A percentile compares a stretch with the other conserved stretches of the same genome.
These are phyloP conservation scores for Fragum fragum DNA, from an alignment of 2,888 invertebrate genomes.

Conservation along the genomic window DNA sequence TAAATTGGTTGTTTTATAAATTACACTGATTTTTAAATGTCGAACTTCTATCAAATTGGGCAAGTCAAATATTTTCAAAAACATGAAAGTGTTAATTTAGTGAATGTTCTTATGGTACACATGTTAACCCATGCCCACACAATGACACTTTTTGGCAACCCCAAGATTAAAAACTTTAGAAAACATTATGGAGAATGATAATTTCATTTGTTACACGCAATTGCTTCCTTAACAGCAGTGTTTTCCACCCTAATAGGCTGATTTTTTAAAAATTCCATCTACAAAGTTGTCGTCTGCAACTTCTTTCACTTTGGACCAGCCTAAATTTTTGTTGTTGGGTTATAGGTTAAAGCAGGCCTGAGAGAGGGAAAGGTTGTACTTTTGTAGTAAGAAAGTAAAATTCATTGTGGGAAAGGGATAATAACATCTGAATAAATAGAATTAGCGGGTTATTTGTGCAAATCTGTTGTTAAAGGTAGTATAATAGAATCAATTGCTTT, in stretches of 20 bases:
- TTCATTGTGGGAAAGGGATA: background rate
- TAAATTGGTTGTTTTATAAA: too few relatives aligned
- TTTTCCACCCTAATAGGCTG: background rate
- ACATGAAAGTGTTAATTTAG: too few relatives aligned
- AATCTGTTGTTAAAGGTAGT: constrained; percentile 3
- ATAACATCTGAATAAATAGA: background rate
- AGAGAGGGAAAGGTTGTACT: too few relatives aligned
- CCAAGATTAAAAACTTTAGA: background rate
- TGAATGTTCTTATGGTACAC: background rate
- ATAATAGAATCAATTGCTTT: background rate
- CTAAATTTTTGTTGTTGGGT: background rate
- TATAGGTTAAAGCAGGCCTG: too few relatives aligned
- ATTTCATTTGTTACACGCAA: background rate
- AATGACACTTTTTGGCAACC: background rate
- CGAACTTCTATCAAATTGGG: too few relatives aligned
- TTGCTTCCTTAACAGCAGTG: constrained; percentile 10
- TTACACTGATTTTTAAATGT: too few relatives aligned
- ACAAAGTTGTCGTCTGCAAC: background rate
- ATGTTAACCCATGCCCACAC: background rate
- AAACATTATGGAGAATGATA: constrained; percentile 14
- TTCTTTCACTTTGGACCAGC: too few relatives aligned
- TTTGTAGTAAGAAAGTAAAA: background rate
- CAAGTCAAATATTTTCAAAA: too few relatives aligned
- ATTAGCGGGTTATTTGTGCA: constrained; percentile 1
- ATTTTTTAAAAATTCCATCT: background rate